A percentile compares a stretch with the other conserved stretches of the same genome.
Evolutionary conservation across 2,113 vertebrate species (phyloP).

Genomic region (Pionites leucogaster): DNA sequence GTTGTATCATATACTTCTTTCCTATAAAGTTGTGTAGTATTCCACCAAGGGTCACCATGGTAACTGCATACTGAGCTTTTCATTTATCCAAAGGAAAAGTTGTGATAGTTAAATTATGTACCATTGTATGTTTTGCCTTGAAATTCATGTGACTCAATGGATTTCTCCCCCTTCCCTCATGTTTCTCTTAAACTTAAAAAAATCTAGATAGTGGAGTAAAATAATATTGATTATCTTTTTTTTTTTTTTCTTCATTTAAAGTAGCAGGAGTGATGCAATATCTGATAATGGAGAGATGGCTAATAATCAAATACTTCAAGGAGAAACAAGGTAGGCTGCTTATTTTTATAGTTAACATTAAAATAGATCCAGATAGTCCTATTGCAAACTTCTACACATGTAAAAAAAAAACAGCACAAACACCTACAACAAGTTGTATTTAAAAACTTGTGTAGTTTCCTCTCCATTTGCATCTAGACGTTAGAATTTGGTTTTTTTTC

Average conservation of each 20-base stretch:
- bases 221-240: neutral
- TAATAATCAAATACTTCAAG: slow-evolving; percentile 69
- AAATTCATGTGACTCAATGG: neutral
- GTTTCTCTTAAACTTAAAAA: neutral
- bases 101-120: neutral
- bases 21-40: neutral
- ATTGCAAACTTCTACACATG: neutral
- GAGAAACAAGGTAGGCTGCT: slow-evolving; percentile 72
- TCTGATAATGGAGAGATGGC: slow-evolving; percentile 65
- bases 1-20: neutral
- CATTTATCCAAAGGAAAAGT: neutral
- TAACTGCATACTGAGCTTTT: neutral
- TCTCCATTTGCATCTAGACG: neutral
- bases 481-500: neutral
- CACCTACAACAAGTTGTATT: neutral
- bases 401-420: neutral
- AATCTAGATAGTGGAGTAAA: neutral
- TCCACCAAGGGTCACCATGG: neutral
- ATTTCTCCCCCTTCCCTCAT: fast-evolving
- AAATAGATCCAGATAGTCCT: neutral
- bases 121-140: neutral
- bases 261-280: slow-evolving; percentile 75
- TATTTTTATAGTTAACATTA: neutral
- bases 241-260: slow-evolving; percentile 15
- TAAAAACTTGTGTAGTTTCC: neutral